phyloP scores from a whole-genome alignment of 1,140 invertebrate genomes.

The Saccostrea cuccullata region DNA sequence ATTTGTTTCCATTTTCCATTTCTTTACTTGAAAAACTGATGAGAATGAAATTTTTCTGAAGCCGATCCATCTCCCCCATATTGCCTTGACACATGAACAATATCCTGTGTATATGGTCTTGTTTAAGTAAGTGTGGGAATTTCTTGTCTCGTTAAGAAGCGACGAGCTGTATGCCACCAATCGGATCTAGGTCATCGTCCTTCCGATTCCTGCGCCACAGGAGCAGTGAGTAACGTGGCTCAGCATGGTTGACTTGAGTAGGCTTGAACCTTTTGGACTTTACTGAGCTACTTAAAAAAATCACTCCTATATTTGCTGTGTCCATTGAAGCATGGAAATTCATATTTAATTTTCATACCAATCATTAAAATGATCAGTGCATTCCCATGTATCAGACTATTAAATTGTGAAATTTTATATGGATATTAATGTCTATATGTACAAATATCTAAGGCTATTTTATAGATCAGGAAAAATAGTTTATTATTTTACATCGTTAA shows the following conservation, averaged over 20 bases:
- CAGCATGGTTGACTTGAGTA: constrained; percentile 24
- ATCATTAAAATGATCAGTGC: neutral
- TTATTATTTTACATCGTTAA: too few relatives aligned
- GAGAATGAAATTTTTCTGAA: neutral
- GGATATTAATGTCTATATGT: too few relatives aligned
- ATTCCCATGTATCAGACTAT: neutral
- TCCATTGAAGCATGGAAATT: constrained; percentile 18
- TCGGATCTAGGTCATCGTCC: constrained; percentile 7
- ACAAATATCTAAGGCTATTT: too few relatives aligned
- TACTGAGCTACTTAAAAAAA: constrained; percentile 7
- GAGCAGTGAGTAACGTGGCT: constrained; percentile 21
- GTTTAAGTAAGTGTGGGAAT: neutral
- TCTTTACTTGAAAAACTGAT: too few relatives aligned
- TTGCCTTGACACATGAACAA: neutral
- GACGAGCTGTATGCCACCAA: constrained; percentile 30
- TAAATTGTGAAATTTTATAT: neutral
- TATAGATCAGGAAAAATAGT: too few relatives aligned
- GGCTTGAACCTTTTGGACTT: neutral
- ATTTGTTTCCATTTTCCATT: neutral
- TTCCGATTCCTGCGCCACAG: constrained; percentile 21
- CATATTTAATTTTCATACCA: constrained; percentile 21
- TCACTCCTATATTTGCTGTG: neutral
- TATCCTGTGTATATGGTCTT: neutral
- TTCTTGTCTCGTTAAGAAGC: constrained; percentile 31
- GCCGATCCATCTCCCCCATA: neutral